phyloP scores from a whole-genome alignment of 23 tunicate species.

The Halocynthia roretzi region DNA sequence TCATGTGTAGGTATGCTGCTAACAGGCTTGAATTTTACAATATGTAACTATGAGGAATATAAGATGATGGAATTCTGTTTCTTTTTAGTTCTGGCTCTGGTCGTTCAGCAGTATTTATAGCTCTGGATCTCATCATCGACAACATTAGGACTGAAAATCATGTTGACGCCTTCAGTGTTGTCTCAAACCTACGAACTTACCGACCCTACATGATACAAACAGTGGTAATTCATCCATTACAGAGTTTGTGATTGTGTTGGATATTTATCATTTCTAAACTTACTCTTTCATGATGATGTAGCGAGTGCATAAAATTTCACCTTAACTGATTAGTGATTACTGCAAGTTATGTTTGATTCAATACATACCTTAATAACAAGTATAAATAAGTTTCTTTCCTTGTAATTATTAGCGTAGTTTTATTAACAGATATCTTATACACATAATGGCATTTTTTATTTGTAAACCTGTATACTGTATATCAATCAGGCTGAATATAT shows the following conservation, averaged over 20 bases:
- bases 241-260: too few relatives aligned
- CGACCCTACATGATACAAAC: slow-evolving; percentile 67
- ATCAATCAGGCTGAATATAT: slow-evolving; percentile 14
- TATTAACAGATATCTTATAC: too few relatives aligned
- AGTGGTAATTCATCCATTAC: slow-evolving; percentile 22
- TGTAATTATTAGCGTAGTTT: too few relatives aligned
- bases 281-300: not conserved
- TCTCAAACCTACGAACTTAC: slow-evolving; percentile 42
- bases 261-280: slow-evolving; percentile 1
- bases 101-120: slow-evolving; percentile 49
- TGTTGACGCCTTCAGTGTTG: slow-evolving; percentile 51
- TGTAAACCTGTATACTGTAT: not conserved
- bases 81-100: slow-evolving; percentile 53
- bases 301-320: not conserved
- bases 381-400: not conserved
- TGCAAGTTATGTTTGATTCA: not conserved
- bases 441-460: not conserved
- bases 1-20: slow-evolving; percentile 44
- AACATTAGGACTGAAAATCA: slow-evolving; percentile 1
- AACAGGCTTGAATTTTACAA: too few relatives aligned
- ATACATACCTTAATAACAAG: not conserved
- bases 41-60: too few relatives aligned
- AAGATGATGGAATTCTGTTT: too few relatives aligned
- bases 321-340: not conserved
- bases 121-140: slow-evolving; percentile 44